Percentiles rank a stretch among this genome's conserved stretches.
phyloP scores from a whole-genome alignment of 2,113 vertebrate species.

The Malaclemys terrapin region DNA sequence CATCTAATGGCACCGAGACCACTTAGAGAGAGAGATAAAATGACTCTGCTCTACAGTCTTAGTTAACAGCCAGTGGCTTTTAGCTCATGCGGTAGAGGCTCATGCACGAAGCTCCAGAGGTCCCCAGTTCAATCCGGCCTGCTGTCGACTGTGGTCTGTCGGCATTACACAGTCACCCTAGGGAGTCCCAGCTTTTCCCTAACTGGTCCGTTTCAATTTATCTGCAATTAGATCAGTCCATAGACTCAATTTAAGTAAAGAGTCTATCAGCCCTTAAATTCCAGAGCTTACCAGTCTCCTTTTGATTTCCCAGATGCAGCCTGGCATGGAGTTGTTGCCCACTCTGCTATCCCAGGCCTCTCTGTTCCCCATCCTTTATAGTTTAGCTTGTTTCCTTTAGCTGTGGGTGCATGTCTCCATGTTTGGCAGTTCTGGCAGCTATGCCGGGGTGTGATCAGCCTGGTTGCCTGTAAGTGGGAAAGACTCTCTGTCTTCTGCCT shows the following conservation, averaged over 20 bases:
- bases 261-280: neutral
- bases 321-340: neutral
- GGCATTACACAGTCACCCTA: no score
- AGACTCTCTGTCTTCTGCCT: neutral
- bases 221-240: neutral
- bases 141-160: no score
- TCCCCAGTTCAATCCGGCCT: no score
- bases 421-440: neutral
- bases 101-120: no score
- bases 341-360: neutral
- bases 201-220: neutral
- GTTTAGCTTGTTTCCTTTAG: neutral
- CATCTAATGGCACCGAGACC: no score
- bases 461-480: no score
- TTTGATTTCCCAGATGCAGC: neutral
- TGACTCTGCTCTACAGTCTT: no score
- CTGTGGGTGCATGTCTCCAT: neutral
- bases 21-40: no score
- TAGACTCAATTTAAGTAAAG: neutral
- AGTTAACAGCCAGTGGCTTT: no score
- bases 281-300: neutral
- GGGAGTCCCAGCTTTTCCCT: no score
- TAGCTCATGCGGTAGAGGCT: no score
- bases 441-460: neutral
- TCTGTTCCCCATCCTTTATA: neutral